Conservation (phyloP, 1,140 invertebrate species). For the Eurytemora carolleeae region DNA sequence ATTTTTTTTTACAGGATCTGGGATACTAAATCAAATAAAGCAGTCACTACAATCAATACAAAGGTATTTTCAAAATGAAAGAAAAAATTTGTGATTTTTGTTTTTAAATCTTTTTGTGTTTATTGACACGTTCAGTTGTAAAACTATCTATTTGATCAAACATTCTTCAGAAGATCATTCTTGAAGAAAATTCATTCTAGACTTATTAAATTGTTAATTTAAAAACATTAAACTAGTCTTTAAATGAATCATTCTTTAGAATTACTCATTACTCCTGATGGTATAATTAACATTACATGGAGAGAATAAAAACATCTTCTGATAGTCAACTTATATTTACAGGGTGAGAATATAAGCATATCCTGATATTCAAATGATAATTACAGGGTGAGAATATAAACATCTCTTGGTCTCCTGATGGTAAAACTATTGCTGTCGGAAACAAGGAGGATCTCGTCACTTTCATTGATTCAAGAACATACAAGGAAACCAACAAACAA, state of each 20-base stretch:
- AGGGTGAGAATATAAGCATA: not conserved
- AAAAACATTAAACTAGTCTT: too few species aligned
- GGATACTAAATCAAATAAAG: constrained; percentile 76
- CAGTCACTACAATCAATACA: constrained; percentile 63
- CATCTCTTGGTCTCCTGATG: constrained; percentile 92
- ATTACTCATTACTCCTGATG: constrained; percentile 27
- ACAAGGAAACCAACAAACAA: too few species aligned
- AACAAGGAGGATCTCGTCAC: constrained; percentile 95
- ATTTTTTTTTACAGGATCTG: too few species aligned
- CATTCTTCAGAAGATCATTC: too few species aligned
- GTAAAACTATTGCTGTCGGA: constrained; percentile 84
- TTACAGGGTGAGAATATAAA: constrained; percentile 92
- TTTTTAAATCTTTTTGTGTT: too few species aligned
- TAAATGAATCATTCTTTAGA: too few species aligned
- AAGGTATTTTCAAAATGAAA: too few species aligned
- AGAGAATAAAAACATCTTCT: not conserved
- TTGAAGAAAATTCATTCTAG: too few species aligned
- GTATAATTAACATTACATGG: constrained; percentile 9
- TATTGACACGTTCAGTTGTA: too few species aligned
- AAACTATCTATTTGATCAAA: too few species aligned
- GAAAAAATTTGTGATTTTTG: too few species aligned
- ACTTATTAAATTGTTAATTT: too few species aligned
- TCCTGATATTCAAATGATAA: constrained; percentile 19
- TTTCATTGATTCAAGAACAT: constrained; percentile 72
- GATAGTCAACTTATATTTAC: not conserved